Conservation (phyloP, 2,113 vertebrate genomes). For the Nibea coibor region DNA sequence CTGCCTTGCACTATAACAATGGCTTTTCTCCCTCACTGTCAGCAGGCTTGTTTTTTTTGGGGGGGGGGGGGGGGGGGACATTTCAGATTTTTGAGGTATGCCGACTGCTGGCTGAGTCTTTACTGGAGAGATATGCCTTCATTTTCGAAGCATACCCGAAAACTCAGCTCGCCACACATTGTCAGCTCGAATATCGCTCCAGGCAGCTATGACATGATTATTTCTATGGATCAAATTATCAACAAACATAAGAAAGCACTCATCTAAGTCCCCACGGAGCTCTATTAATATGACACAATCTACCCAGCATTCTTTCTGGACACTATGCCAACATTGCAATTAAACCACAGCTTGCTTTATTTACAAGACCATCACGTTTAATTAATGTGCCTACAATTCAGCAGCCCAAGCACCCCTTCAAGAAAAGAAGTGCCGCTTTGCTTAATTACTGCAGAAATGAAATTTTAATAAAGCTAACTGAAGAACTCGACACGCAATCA, state of each 20-base stretch:
- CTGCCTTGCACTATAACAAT: conserved; percentile 62
- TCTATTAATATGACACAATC: conserved; percentile 65
- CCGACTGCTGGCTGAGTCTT: conserved; percentile 32
- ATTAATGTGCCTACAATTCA: conserved; percentile 77
- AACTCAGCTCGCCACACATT: conserved; percentile 18
- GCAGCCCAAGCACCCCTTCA: conserved; percentile 63
- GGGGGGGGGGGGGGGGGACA: conserved; percentile 21
- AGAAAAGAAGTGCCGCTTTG: conserved; percentile 76
- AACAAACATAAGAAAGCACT: conserved; percentile 63
- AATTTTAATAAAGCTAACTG: conserved; percentile 81
- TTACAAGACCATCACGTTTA: conserved; percentile 79
- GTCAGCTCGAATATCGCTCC: conserved; percentile 25
- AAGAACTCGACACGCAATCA: conserved; percentile 79
- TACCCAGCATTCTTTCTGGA: conserved; percentile 58
- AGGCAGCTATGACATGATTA: conserved; percentile 32
- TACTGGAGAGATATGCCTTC: conserved; percentile 18
- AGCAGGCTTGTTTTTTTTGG: conserved; percentile 53
- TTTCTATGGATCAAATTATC: conserved; percentile 65
- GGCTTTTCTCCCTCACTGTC: conserved; percentile 59
- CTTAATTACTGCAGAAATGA: conserved; percentile 80
- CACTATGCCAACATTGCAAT: conserved; percentile 70
- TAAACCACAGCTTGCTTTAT: conserved; percentile 71
- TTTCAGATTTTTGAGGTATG: conserved; percentile 35
- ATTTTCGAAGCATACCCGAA: conserved; percentile 22
- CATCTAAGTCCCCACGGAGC: conserved; percentile 6